These are phyloP conservation scores for Leptopilina myrica DNA, from an alignment of 2,888 invertebrate genomes.

Conservation along the genomic window DNA sequence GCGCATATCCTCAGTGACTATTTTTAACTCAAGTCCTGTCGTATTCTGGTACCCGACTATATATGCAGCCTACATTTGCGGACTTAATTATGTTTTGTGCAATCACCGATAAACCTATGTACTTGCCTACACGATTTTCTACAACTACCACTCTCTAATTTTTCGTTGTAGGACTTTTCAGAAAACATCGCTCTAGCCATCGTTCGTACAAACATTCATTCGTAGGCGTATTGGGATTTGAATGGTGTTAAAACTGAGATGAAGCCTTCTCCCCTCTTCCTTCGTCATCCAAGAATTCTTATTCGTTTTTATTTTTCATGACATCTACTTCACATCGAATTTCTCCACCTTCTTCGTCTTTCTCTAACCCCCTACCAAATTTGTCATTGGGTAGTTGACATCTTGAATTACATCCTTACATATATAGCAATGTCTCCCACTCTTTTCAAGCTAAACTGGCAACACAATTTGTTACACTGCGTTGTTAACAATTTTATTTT, in stretches of 20 bases:
- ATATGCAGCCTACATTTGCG: constrained; percentile 24
- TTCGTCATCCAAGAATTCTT: constrained; percentile 3
- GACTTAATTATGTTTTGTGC: constrained; percentile 32
- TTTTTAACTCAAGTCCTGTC: constrained; percentile 38
- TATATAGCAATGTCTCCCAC: constrained; percentile 58
- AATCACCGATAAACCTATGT: constrained; percentile 38
- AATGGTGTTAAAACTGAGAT: constrained; percentile 25
- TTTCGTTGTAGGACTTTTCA: constrained; percentile 23
- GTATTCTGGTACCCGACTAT: constrained; percentile 24
- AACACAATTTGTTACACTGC: background rate
- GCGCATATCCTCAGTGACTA: constrained; percentile 25
- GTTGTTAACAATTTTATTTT: too few species aligned
- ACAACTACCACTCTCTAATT: background rate
- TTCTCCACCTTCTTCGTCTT: constrained; percentile 1
- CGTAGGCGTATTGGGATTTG: constrained; percentile 22
- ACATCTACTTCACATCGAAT: constrained; percentile 18
- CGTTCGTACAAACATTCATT: background rate
- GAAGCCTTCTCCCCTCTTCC: constrained; percentile 23
- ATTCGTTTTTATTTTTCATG: constrained; percentile 32
- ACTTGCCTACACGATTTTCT: constrained; percentile 35
- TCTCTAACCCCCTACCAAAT: constrained; percentile 1
- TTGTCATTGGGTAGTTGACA: constrained; percentile 62
- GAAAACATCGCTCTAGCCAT: constrained; percentile 14
- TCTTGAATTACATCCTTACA: constrained; percentile 67
- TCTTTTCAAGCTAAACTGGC: background rate